Conservation (phyloP, 1,140 invertebrate species). For the Choristoneura fumiferana region DNA sequence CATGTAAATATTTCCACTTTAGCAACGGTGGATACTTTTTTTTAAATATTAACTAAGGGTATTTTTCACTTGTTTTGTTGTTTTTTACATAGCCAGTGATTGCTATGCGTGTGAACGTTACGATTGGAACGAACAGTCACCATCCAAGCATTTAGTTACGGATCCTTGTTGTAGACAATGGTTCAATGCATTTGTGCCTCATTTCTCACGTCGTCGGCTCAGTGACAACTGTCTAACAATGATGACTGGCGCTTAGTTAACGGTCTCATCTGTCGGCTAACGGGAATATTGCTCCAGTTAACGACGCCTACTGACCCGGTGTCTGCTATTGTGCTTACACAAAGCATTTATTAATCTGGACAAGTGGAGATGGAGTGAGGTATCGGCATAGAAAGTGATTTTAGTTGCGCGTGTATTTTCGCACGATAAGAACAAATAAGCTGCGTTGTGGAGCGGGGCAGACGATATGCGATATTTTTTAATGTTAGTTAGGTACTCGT, state of each 20-base stretch:
- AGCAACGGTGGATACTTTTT: too few relatives aligned
- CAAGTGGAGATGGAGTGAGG: not conserved
- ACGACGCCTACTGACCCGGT: constrained; percentile 12
- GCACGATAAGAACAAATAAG: not conserved
- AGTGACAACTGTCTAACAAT: constrained; percentile 9
- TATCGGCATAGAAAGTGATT: not conserved
- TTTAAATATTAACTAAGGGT: too few relatives aligned
- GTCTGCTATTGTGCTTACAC: constrained; percentile 3
- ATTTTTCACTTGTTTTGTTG: too few relatives aligned
- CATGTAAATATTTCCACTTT: too few relatives aligned
- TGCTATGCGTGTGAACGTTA: too few relatives aligned
- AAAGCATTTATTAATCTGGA: not conserved
- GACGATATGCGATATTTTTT: too few relatives aligned
- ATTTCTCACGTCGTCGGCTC: constrained; percentile 12
- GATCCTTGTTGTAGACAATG: too few relatives aligned
- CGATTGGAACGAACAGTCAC: too few relatives aligned
- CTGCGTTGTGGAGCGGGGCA: too few relatives aligned
- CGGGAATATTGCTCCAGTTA: constrained; percentile 12
- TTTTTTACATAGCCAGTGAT: too few relatives aligned
- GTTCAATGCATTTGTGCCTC: not conserved
- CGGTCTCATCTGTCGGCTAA: constrained; percentile 8
- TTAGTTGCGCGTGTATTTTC: not conserved
- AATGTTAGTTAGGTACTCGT: too few relatives aligned
- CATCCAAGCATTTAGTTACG: too few relatives aligned
- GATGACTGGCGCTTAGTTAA: constrained; percentile 14